Percentiles rank a stretch among this genome's conserved stretches.
Evolutionary conservation across 2,797 vertebrate species (phyloP).

Genomic region (Epinephelus awoara): DNA sequence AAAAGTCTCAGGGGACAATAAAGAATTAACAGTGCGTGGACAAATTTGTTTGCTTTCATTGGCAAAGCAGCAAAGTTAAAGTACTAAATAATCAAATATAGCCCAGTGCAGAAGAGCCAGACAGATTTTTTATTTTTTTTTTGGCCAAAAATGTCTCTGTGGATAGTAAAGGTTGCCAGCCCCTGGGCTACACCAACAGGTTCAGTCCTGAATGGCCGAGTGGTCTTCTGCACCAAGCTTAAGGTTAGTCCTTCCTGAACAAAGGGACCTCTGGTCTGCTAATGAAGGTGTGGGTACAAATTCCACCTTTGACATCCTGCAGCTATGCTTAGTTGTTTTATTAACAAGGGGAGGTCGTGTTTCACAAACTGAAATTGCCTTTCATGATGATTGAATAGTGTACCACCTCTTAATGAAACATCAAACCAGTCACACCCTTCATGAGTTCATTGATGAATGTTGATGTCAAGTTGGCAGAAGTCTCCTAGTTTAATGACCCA

Average conservation of each 20-base stretch:
- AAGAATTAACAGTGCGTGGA: no score
- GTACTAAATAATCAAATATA: no score
- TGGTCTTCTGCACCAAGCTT: neutral
- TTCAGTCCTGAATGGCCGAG: neutral
- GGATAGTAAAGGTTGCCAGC: no score
- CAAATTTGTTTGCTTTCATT: no score
- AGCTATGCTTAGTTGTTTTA: neutral
- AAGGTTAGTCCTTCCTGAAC: neutral
- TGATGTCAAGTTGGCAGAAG: neutral
- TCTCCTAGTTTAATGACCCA: neutral
- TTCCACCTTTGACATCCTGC: neutral
- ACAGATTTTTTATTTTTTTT: no score
- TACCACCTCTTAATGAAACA: constrained; percentile 9
- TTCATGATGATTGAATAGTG: constrained; percentile 4
- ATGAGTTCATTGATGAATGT: neutral
- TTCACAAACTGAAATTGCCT: constrained; percentile 1
- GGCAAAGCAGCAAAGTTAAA: no score
- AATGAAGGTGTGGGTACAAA: neutral
- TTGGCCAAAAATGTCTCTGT: no score
- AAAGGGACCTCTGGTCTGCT: neutral
- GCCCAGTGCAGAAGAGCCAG: no score
- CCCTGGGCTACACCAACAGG: no score
- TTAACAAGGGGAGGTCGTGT: neutral
- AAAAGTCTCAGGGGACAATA: no score
- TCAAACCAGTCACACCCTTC: neutral